Percentiles rank a stretch among this genome's conserved stretches.
phyloP scores from a whole-genome alignment of 2,113 vertebrate genomes.

The Salminus brasiliensis region DNA sequence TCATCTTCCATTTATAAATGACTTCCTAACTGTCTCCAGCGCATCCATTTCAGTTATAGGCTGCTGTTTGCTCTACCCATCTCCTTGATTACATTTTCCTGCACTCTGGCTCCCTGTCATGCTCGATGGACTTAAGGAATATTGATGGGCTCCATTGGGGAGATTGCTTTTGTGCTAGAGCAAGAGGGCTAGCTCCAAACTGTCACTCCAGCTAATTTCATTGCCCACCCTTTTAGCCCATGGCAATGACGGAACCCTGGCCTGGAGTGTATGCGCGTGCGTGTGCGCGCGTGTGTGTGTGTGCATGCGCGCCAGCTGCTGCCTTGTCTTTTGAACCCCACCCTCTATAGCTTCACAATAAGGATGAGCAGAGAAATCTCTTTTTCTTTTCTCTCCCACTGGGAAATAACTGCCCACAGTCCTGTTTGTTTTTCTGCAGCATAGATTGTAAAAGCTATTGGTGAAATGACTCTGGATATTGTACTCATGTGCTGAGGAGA shows the following conservation, averaged over 20 bases:
- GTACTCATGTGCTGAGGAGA: background rate
- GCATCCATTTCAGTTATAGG: background rate
- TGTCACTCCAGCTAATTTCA: conserved; percentile 63
- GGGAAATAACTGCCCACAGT: background rate
- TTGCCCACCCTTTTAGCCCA: conserved; percentile 51
- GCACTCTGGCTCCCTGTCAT: conserved; percentile 53
- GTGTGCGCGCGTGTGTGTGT: conserved; percentile 5
- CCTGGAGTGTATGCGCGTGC: conserved; percentile 15
- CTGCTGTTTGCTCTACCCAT: conserved; percentile 41
- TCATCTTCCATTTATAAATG: conserved; percentile 16
- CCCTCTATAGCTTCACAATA: conserved; percentile 47
- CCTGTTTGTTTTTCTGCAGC: background rate
- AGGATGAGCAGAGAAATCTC: conserved; percentile 38
- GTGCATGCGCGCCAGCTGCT: conserved; percentile 30
- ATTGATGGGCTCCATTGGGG: conserved; percentile 61
- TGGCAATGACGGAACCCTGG: conserved; percentile 26
- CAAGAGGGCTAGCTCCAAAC: conserved; percentile 48
- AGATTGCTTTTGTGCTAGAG: conserved; percentile 59
- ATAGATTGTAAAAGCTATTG: background rate
- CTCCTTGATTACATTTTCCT: conserved; percentile 64
- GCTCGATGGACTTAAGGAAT: conserved; percentile 56
- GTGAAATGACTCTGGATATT: background rate
- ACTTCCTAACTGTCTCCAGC: conserved; percentile 24
- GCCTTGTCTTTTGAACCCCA: conserved; percentile 13
- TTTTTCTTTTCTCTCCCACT: background rate